Evolutionary conservation across 2,113 vertebrate genomes (phyloP), one percentile per base, ranked within the genome.

Genomic region (Xiphorhynchus elegans): DNA sequence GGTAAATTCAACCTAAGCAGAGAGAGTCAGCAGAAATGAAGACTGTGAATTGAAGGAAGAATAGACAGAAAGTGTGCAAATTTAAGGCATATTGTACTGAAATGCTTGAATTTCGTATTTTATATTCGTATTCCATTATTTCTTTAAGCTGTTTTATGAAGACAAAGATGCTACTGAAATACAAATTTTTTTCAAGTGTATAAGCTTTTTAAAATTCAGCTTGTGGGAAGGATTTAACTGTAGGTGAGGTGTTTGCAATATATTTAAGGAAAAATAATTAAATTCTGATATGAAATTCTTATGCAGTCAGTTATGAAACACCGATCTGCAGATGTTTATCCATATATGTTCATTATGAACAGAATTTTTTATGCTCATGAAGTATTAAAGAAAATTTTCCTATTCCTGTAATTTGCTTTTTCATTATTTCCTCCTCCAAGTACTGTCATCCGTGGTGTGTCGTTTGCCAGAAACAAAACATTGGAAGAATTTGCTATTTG

Each of bases 131-230:
- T 14, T 60, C 26, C 31, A 74, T 60, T n/a, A 29, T 44, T 70
- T 84, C 59, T 70, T 39, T 59, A 92, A 87, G 14, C 49, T 42
- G 3, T 69, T 83, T 72, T 50, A 26, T 64, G 21, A 75, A 68
- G 59, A 46, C 6, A 49, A 53, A 73, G 17, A 23, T 70, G 11
- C 13, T 70, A 17, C 33, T 78, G 33, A 94, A 87, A 70, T 81
- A n/a, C 0, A 5, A 10, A 0, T 20, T 56, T 77, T 73, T 89
- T 66, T 23, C 5, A 15, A 50, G 42, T 16, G 11, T 53, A 4
- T n/a, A 50, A 70, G 25, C 23, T 63, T 72, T 81, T 63, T n/a
- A 75, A 55, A 79, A 75, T 53, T n/a, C 24, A 59, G 14, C 24
- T 63, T 64, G 24, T 82, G 26, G 26, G 55, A 50, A 29, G 8